Percentiles rank a stretch among this genome's conserved stretches.
phyloP scores from a whole-genome alignment of 2,113 vertebrate genomes.

The Amia ocellicauda region DNA sequence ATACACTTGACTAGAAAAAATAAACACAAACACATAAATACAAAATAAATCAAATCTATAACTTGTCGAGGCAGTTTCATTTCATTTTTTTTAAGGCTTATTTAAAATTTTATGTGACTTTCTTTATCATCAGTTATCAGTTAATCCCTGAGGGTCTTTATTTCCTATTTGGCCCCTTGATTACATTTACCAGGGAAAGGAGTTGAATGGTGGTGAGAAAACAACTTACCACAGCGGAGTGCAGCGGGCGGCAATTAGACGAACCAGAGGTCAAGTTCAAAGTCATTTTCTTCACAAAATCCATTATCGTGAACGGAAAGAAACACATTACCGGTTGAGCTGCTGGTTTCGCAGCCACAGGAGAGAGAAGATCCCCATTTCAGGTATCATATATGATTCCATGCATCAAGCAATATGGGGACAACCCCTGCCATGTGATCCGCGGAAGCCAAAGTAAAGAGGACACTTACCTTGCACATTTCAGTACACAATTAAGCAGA shows the following conservation, averaged over 20 bases:
- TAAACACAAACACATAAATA: too few species aligned
- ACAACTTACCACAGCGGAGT: slow-evolving; percentile 66
- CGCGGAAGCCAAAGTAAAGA: slow-evolving; percentile 38
- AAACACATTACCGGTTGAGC: slow-evolving; percentile 38
- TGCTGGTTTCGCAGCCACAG: slow-evolving; percentile 28
- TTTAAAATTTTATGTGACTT: too few species aligned
- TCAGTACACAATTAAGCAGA: slow-evolving; percentile 30
- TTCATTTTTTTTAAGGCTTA: too few species aligned
- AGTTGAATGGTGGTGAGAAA: slow-evolving; percentile 60
- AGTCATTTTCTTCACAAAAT: slow-evolving; percentile 30
- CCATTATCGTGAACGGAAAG: slow-evolving; percentile 32
- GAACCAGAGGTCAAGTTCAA: slow-evolving; percentile 47
- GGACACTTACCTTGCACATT: slow-evolving; percentile 74
- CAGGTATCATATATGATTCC: slow-evolving; percentile 39
- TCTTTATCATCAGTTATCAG: too few species aligned
- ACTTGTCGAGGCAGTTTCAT: too few species aligned
- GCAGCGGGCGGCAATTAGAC: slow-evolving; percentile 58
- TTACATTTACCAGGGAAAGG: slow-evolving; percentile 41
- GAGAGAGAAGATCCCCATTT: slow-evolving; percentile 27
- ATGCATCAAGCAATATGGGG: slow-evolving; percentile 56
- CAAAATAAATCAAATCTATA: too few species aligned
- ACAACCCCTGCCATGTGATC: slow-evolving; percentile 28
- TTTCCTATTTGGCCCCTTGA: not conserved
- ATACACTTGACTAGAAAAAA: not conserved
- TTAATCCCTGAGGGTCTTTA: too few species aligned